phyloP scores from a whole-genome alignment of 2,797 vertebrate genomes.

The Mormyrops attenuatus region DNA sequence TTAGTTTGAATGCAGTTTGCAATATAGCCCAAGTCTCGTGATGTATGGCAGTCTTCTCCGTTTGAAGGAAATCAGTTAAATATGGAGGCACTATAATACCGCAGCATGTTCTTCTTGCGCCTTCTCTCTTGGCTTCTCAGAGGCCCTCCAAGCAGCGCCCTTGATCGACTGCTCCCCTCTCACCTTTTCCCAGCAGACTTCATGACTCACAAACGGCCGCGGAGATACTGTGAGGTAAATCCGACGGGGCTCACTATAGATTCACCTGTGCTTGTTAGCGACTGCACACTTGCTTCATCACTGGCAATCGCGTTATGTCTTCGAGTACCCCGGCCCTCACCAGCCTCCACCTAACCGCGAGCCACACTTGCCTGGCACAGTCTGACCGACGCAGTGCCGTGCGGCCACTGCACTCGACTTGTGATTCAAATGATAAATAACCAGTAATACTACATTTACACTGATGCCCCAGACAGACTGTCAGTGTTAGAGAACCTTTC shows the following conservation, averaged over 20 bases:
- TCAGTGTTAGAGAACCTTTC: neutral
- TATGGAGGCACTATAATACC: neutral
- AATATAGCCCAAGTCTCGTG: neutral
- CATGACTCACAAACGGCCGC: neutral
- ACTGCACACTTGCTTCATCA: neutral
- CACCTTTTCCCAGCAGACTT: neutral
- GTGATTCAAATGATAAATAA: conserved; percentile 2
- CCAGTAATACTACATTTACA: neutral
- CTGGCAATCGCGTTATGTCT: neutral
- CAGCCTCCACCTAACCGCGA: neutral
- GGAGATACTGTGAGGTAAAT: neutral
- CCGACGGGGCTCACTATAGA: neutral
- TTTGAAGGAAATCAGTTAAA: neutral
- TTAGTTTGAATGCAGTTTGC: neutral
- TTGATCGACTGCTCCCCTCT: neutral
- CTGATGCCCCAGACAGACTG: neutral
- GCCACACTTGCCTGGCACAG: neutral
- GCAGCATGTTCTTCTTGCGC: no score
- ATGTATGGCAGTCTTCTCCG: conserved; percentile 20
- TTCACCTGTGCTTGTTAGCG: neutral
- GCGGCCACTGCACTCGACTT: neutral
- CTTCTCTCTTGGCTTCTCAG: neutral
- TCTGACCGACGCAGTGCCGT: neutral
- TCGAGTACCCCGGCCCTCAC: neutral
- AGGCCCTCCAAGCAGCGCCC: neutral